phyloP scores from a whole-genome alignment of 2,113 vertebrate species.

The Myxocyprinus asiaticus region DNA sequence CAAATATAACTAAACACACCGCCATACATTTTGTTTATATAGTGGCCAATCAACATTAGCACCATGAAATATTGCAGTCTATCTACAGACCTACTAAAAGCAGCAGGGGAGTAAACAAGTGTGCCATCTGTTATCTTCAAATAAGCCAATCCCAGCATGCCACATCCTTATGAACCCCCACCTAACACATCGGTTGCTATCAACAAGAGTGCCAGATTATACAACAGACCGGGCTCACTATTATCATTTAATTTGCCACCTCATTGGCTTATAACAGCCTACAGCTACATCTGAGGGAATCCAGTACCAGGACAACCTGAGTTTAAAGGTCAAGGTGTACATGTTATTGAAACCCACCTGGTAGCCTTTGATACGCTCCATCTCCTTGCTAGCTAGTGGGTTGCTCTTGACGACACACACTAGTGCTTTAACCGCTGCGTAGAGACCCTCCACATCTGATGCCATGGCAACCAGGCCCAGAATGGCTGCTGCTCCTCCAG shows the following conservation, averaged over 20 bases:
- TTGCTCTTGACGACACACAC: constrained; percentile 98
- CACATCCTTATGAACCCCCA: not conserved
- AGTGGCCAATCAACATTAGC: constrained; percentile 8
- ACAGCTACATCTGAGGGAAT: not conserved
- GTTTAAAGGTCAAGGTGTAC: not conserved
- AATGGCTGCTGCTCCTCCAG: constrained; percentile 95
- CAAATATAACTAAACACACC: too few relatives aligned
- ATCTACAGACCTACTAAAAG: not conserved
- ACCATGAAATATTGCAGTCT: constrained; percentile 14
- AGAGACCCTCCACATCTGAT: constrained; percentile 95
- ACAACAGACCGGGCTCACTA: not conserved
- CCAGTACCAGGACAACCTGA: not conserved
- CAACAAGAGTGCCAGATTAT: too few relatives aligned
- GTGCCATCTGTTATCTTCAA: not conserved
- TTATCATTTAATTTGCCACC: constrained; percentile 23
- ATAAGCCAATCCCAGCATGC: not conserved
- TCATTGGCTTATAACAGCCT: constrained; percentile 14
- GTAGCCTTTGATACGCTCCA: constrained; percentile 98
- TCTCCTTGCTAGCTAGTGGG: constrained; percentile 96
- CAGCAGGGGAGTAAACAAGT: constrained; percentile 18
- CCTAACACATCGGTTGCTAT: not conserved
- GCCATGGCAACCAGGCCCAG: constrained; percentile 97
- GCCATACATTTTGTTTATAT: too few relatives aligned
- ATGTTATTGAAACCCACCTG: constrained; percentile 76
- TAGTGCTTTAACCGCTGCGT: constrained; percentile 95